Evolutionary conservation across 2,888 invertebrate genomes (phyloP), one percentile per base, ranked within the genome.

Genomic region (Synanthedon andrenaeformis): DNA sequence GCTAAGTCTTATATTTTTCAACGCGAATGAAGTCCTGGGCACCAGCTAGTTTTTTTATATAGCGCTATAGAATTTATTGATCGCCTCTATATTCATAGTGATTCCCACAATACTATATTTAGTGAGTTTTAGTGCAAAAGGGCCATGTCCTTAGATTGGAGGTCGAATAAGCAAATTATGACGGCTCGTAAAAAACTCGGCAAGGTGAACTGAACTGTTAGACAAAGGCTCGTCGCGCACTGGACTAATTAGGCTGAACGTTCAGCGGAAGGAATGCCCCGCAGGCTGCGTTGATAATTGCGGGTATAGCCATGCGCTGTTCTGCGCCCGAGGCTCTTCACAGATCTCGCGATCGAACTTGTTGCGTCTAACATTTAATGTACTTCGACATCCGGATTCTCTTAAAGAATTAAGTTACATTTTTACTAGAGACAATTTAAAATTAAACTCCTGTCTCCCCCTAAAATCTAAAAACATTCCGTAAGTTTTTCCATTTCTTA

Each of bases 151-250:
- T 79, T 69, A 65, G 58, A 56, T 61, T 35, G 72, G 72, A 82
- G 82, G 79, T 77, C 76, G 70, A 60, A 61, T 60, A 57, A 62
- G 62, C 66, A 61, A 59, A 64, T 60, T 63, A 69, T 64, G 62
- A 62, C 62, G 61, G 64, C 60, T 72, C 69, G 71, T 77, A 77
- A 79, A 35, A 80, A 77, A 77, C 65, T 63, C 59, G 63, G 70
- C 83, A 83, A 83, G 83, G 83, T 82, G 82, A 82, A 72, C 62
- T 82, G 82, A 82, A 72, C 72, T 76, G 79, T 80, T 82, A 82
- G 81, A 85, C 84, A 83, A 85, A 85, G 81, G 75, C 82, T 76
- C 83, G 79, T 82, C 82, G 73, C 69, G 65, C 63, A 71, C 67
- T 74, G 72, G 68, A 69, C 72, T 81, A 83, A 84, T 85, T 83